These are phyloP conservation scores for Busseola fusca DNA, from an alignment of 2,888 invertebrate genomes.

Conservation along the genomic window DNA sequence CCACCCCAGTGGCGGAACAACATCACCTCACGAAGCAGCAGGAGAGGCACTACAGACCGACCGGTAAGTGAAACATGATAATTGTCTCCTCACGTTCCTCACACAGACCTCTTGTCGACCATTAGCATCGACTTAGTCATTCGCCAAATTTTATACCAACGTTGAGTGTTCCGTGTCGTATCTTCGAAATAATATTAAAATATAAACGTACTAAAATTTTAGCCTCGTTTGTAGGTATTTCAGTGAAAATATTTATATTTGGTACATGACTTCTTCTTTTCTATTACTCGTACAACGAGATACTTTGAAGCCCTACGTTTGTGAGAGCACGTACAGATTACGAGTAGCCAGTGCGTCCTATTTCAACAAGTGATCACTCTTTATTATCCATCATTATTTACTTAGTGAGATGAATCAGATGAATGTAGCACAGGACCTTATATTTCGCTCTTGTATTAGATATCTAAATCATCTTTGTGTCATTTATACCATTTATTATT, in stretches of 20 bases:
- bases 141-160: slow-evolving; percentile 59
- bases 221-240: slow-evolving; percentile 5
- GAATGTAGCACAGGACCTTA: slow-evolving; percentile 57
- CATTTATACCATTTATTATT: neutral
- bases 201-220: slow-evolving; percentile 34
- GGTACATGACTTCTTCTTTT: slow-evolving; percentile 15
- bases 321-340: slow-evolving; percentile 33
- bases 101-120: slow-evolving; percentile 48
- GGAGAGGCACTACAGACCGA: slow-evolving; percentile 74
- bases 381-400: slow-evolving; percentile 67
- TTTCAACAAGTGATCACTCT: slow-evolving; percentile 59
- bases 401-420: slow-evolving; percentile 62
- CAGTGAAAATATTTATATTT: slow-evolving; percentile 24
- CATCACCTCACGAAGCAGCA: slow-evolving; percentile 66
- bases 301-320: slow-evolving; percentile 31
- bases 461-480: slow-evolving; percentile 10
- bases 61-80: slow-evolving; percentile 78
- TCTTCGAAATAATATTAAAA: slow-evolving; percentile 15
- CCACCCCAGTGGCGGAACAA: slow-evolving; percentile 85
- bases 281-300: slow-evolving; percentile 1
- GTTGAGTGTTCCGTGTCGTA: slow-evolving; percentile 35
- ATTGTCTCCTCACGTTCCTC: slow-evolving; percentile 67
- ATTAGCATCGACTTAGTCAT: slow-evolving; percentile 62
- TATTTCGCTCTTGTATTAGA: slow-evolving; percentile 48
- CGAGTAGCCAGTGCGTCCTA: slow-evolving; percentile 57